These are phyloP conservation scores for Drosophila cyrtoloma DNA, from an alignment of 2,888 invertebrate species.

Conservation along the genomic window DNA sequence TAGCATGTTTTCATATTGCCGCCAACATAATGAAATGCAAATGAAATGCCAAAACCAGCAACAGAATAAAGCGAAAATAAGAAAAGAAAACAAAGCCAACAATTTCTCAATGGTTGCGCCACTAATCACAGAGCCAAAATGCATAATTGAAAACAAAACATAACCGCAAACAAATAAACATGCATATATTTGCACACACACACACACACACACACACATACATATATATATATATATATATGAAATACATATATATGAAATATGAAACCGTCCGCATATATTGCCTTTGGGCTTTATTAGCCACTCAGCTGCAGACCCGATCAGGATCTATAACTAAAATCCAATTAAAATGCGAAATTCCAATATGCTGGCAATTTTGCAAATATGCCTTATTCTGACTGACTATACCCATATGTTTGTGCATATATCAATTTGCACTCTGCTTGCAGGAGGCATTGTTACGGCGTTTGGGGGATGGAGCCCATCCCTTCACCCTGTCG, in stretches of 20 bases:
- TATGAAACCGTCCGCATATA: background rate
- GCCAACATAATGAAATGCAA: constrained; percentile 65
- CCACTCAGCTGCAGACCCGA: background rate
- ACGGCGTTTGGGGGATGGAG: constrained; percentile 91
- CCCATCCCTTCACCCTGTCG: constrained; percentile 92
- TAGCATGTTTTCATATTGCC: constrained; percentile 12
- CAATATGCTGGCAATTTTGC: constrained; percentile 4
- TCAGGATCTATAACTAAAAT: constrained; percentile 1
- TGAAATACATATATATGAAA: background rate
- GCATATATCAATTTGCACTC: constrained; percentile 3
- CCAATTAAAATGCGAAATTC: constrained; percentile 48
- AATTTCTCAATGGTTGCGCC: constrained; percentile 32
- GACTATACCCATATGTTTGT: background rate
- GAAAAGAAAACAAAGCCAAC: constrained; percentile 32
- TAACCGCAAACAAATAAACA: constrained; percentile 11
- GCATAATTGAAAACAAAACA: constrained; percentile 46
- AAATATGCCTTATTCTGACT: background rate
- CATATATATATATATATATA: background rate
- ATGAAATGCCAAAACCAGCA: constrained; percentile 61
- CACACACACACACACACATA: background rate
- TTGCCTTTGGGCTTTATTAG: background rate
- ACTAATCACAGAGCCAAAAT: constrained; percentile 37
- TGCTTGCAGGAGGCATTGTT: constrained; percentile 91
- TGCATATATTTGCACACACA: background rate
- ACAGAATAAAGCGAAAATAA: constrained; percentile 26